Evolutionary conservation across 2,888 invertebrate genomes (phyloP).

Genomic region (Phyto melanocephala): DNA sequence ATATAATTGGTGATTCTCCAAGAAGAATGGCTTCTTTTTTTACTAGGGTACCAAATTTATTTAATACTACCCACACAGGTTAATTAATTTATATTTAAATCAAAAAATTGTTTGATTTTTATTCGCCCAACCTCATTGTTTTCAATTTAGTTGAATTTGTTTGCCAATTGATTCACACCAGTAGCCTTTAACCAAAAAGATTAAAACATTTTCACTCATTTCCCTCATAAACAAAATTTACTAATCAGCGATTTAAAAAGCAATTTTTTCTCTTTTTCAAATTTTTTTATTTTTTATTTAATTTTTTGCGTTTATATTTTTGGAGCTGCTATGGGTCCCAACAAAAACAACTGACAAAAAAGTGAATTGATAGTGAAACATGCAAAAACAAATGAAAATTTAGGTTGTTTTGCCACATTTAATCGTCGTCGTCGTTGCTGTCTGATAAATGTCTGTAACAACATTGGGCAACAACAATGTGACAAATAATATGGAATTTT

Average conservation of each 20-base stretch:
- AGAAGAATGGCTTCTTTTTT: too few species aligned
- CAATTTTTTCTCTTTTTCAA: neutral
- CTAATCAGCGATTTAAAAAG: neutral
- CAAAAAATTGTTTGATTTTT: too few species aligned
- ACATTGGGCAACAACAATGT: constrained; percentile 56
- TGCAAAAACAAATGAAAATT: constrained; percentile 41
- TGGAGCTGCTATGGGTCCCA: neutral
- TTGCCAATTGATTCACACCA: too few species aligned
- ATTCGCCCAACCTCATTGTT: too few species aligned
- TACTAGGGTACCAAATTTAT: too few species aligned
- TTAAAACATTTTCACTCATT: neutral
- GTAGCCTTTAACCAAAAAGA: neutral
- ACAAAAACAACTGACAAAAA: neutral
- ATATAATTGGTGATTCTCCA: too few species aligned
- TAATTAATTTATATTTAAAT: too few species aligned
- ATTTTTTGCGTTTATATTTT: neutral
- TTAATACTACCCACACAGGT: too few species aligned
- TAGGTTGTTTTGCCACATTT: constrained; percentile 65
- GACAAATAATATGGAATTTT: constrained; percentile 65
- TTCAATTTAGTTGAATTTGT: too few species aligned
- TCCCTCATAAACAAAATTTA: neutral
- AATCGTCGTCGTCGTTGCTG: constrained; percentile 44
- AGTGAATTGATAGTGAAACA: neutral
- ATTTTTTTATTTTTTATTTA: neutral
- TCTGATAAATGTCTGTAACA: constrained; percentile 62